Evolutionary conservation across 2,888 invertebrate genomes (phyloP).

Genomic region (Anarsia innoxiella): DNA sequence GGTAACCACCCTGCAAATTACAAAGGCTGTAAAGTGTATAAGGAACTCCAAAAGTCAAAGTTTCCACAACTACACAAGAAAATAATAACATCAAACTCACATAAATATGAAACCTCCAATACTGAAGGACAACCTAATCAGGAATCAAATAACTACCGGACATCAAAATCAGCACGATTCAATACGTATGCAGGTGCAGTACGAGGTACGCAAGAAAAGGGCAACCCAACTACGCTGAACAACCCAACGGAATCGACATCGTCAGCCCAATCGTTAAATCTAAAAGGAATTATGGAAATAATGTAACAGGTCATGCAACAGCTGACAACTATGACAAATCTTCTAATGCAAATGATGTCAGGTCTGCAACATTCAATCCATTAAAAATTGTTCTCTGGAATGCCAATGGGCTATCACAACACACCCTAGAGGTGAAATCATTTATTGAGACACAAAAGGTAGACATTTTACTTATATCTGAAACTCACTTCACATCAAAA

Average conservation of each 20-base stretch:
- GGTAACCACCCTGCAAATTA: constrained; percentile 17
- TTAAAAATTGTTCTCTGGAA: constrained; percentile 21
- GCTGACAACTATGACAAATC: background rate
- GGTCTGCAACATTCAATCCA: background rate
- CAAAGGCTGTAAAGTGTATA: constrained; percentile 17
- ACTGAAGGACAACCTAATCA: background rate
- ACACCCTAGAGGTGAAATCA: constrained; percentile 14
- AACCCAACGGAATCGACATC: background rate
- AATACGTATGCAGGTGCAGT: too few relatives aligned
- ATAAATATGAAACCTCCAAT: background rate
- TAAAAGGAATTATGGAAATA: background rate
- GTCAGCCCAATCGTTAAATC: background rate
- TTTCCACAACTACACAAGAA: background rate
- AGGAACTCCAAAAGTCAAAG: constrained; percentile 9
- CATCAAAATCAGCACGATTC: background rate
- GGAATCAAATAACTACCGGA: background rate
- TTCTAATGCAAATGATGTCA: background rate
- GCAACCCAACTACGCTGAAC: too few relatives aligned
- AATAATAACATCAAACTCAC: background rate
- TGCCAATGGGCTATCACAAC: constrained; percentile 21
- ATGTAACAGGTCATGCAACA: background rate
- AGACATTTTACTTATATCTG: constrained; percentile 21
- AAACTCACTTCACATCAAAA: constrained; percentile 20
- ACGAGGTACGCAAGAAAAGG: background rate
- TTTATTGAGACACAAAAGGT: constrained; percentile 14